Conservation (phyloP, 2,888 invertebrate species). For the Saturnia pavonia region DNA sequence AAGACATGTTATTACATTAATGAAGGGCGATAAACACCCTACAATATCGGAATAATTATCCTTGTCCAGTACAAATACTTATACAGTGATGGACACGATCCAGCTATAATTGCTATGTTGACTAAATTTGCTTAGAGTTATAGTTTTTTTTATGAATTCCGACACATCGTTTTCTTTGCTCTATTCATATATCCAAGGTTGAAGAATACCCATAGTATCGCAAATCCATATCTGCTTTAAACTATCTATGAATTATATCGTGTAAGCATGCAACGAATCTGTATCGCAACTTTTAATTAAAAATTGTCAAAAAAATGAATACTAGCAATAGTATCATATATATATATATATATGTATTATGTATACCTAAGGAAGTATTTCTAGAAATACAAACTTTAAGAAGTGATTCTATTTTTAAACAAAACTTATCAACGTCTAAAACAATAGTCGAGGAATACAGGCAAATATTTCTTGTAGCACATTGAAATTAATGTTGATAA, state of each 20-base stretch:
- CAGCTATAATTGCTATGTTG: neutral
- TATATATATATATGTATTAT: too few relatives aligned
- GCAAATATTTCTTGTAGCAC: constrained; percentile 61
- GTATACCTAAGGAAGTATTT: too few relatives aligned
- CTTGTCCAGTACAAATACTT: neutral
- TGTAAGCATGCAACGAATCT: too few relatives aligned
- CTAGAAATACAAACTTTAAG: neutral
- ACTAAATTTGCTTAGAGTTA: too few relatives aligned
- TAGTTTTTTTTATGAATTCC: too few relatives aligned
- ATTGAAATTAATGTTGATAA: constrained; percentile 79
- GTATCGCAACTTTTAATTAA: too few relatives aligned
- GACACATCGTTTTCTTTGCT: too few relatives aligned
- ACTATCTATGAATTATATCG: neutral
- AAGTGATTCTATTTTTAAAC: constrained; percentile 5
- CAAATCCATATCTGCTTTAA: neutral
- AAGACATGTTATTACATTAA: neutral
- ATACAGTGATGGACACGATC: neutral
- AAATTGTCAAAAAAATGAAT: too few relatives aligned
- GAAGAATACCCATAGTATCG: too few relatives aligned
- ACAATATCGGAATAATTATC: neutral
- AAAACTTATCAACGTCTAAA: constrained; percentile 14
- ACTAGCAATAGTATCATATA: too few relatives aligned
- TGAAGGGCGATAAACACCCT: neutral
- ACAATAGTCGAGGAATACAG: constrained; percentile 29
- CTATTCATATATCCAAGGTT: too few relatives aligned